phyloP scores from a whole-genome alignment of 2,888 invertebrate genomes.

The Calameuta pallipes region DNA sequence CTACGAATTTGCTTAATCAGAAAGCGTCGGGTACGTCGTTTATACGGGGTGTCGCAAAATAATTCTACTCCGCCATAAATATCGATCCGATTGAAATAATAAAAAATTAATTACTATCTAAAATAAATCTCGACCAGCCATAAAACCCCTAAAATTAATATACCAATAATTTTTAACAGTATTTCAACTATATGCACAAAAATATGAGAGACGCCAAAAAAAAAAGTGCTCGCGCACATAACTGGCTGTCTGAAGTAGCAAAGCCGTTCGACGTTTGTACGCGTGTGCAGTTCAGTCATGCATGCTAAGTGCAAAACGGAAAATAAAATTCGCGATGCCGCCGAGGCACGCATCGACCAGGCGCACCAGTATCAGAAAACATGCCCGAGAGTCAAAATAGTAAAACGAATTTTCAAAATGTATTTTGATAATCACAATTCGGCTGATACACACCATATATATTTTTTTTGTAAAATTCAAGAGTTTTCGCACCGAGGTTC shows the following conservation, averaged over 20 bases:
- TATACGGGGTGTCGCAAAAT: too few species aligned
- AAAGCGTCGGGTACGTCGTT: too few species aligned
- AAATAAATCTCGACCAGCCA: too few species aligned
- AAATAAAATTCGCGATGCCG: constrained; percentile 35
- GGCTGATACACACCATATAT: not conserved
- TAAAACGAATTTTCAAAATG: not conserved
- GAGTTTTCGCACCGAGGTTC: not conserved
- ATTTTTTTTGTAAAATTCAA: not conserved
- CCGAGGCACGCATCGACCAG: constrained; percentile 4
- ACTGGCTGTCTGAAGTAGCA: constrained; percentile 25
- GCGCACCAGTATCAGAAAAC: not conserved
- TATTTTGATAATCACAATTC: not conserved
- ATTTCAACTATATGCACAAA: not conserved
- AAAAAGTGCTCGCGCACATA: not conserved
- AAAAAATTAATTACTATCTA: too few species aligned
- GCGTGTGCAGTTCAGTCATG: constrained; percentile 21
- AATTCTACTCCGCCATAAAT: too few species aligned
- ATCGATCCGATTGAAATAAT: too few species aligned
- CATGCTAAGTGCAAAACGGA: constrained; percentile 36
- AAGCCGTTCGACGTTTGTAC: constrained; percentile 29
- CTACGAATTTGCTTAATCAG: too few species aligned
- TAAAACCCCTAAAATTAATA: not conserved
- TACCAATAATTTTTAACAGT: not conserved
- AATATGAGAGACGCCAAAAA: not conserved
- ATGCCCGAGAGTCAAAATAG: not conserved